Base-by-base conservation (phyloP, 2,888 invertebrate genomes). In the Hypolimnas misippus region DNA sequence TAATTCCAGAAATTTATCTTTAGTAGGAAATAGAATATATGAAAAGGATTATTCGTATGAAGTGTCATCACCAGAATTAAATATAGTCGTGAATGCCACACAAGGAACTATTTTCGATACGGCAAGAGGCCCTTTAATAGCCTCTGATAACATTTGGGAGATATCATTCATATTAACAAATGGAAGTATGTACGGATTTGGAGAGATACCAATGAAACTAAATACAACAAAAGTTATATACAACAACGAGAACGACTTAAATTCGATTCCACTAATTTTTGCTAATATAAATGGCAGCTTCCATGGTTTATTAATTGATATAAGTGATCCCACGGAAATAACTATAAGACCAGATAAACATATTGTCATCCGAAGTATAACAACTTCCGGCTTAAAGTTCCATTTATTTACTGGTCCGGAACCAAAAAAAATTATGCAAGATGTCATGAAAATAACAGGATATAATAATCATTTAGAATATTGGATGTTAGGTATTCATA, bases 141-240 rank as follows among this genome's bases (percentile, higher is more conserved):
- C 93, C 1, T 93, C 94, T 0, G 80, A 93, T 19, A 83, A 91
- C 46, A 94, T 94, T 70, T 94, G 94, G 93, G 94, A 94, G 77
- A 88, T 94, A 72, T 84, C 93, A 0, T 85, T 95, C 16, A 89
- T 86, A 67, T 70, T 94, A 31, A 93, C 93, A 0, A 83, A 92
- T 17, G 88, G 90, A 58, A 78, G 85, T 0, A 83, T 94, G 73
- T 94, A 92, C 65, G 95, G 94, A 0, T 78, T 95, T 1, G 94
- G 93, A 17, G 88, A 92, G 71, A 82, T 93, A 58, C 87, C 90
- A 12, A 68, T 93, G 0, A 79, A 66, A 54, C 67, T 68, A 40
- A 79, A 79, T 14, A 83, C 81, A 0, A 76, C 77, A 0, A 91
- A 89, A 76, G 67, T 89, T 0, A 73, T 94, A 60, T 93, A 94